Evolutionary conservation across 2,888 invertebrate species (phyloP).

Genomic region (Sepioteuthis lessoniana): DNA sequence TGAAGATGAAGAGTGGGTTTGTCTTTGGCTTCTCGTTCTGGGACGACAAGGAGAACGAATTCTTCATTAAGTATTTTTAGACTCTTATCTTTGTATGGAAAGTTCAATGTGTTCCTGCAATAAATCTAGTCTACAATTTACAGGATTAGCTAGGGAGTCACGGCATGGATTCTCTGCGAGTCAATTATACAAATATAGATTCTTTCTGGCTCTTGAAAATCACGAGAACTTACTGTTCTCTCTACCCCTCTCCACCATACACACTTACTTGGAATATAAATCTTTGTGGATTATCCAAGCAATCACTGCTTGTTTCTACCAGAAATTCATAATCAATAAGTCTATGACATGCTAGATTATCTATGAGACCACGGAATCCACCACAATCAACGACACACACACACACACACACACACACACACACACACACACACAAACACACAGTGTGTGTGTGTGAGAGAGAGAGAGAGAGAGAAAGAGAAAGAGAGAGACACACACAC

Average conservation of each 20-base stretch:
- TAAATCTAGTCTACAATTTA: conserved; percentile 23
- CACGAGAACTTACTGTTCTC: neutral
- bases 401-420: neutral
- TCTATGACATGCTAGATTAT: conserved; percentile 21
- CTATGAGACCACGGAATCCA: conserved; percentile 15
- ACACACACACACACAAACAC: neutral
- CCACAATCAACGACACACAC: neutral
- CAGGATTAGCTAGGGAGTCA: neutral
- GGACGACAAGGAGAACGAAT: neutral
- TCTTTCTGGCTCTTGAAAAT: neutral
- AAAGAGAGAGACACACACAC: neutral
- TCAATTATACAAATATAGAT: conserved; percentile 33
- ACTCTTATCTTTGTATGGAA: neutral
- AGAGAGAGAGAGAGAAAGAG: no score
- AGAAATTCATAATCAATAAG: neutral
- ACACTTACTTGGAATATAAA: neutral
- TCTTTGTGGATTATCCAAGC: neutral
- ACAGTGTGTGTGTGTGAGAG: no score
- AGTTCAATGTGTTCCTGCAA: neutral
- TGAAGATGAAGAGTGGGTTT: no score
- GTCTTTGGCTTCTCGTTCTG: no score
- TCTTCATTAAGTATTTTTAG: neutral
- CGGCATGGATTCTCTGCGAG: neutral
- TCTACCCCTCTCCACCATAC: no score
- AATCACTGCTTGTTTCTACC: conserved; percentile 10